A percentile compares a stretch with the other conserved stretches of the same genome.
phyloP scores from a whole-genome alignment of 2,888 invertebrate genomes.

The Dynastes maya region DNA sequence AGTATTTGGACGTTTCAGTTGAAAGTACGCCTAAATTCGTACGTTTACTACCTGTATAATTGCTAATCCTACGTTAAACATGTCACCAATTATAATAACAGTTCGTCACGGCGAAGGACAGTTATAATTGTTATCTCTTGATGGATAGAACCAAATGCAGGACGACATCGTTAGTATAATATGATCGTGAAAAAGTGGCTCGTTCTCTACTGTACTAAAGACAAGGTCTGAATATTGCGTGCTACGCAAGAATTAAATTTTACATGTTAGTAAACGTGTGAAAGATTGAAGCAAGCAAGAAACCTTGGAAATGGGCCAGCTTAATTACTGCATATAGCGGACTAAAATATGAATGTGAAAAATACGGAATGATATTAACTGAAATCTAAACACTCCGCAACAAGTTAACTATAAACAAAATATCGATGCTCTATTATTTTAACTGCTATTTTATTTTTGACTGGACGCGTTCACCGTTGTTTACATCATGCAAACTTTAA shows the following conservation, averaged over 20 bases:
- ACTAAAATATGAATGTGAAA: slow-evolving; percentile 26
- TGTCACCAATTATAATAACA: slow-evolving; percentile 44
- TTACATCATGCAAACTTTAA: too few relatives aligned
- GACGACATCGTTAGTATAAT: slow-evolving; percentile 41
- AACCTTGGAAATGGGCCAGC: slow-evolving; percentile 32
- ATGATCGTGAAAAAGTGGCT: slow-evolving; percentile 33
- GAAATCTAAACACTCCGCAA: background rate
- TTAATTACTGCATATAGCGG: slow-evolving; percentile 31
- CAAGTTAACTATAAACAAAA: too few relatives aligned
- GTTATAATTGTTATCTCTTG: slow-evolving; percentile 42
- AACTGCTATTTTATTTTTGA: background rate
- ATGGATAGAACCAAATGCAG: slow-evolving; percentile 43
- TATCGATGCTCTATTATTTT: background rate
- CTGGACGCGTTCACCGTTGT: too few relatives aligned
- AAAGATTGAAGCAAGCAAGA: slow-evolving; percentile 6
- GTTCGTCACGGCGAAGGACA: slow-evolving; percentile 38
- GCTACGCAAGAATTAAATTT: slow-evolving; percentile 33
- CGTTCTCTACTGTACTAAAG: slow-evolving; percentile 1
- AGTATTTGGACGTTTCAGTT: slow-evolving; percentile 32
- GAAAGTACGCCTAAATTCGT: slow-evolving; percentile 33
- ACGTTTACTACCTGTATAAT: slow-evolving; percentile 31
- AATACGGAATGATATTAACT: background rate
- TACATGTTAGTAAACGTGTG: slow-evolving; percentile 3
- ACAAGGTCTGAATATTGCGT: slow-evolving; percentile 37
- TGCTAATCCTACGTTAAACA: slow-evolving; percentile 37